Percentiles rank a stretch among this genome's conserved stretches.
Evolutionary conservation across 2,888 invertebrate species (phyloP).

Genomic region (Chironomus riparius): DNA sequence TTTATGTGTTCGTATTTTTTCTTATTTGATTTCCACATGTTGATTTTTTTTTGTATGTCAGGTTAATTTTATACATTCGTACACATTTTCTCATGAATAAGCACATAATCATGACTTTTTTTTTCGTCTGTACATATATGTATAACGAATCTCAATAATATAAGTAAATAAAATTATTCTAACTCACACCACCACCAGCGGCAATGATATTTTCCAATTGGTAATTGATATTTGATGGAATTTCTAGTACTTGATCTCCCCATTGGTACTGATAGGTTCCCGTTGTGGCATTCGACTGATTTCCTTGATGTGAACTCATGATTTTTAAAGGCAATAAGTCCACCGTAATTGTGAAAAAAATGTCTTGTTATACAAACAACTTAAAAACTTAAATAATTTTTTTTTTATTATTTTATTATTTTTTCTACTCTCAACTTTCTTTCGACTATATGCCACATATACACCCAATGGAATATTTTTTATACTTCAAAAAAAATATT

Average conservation of each 20-base stretch:
- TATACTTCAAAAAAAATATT: background rate
- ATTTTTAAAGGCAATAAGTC: background rate
- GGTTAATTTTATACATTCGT: background rate
- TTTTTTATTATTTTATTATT: background rate
- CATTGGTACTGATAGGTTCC: slow-evolving; percentile 19
- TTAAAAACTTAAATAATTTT: background rate
- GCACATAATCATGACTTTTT: background rate
- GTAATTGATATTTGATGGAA: slow-evolving; percentile 26
- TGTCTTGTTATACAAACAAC: background rate
- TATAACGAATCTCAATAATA: background rate
- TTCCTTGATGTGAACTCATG: slow-evolving; percentile 21
- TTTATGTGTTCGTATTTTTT: slow-evolving; percentile 12
- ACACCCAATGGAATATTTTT: slow-evolving; percentile 22
- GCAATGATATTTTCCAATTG: slow-evolving; percentile 26
- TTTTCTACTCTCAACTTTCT: slow-evolving; percentile 32
- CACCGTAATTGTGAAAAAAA: background rate
- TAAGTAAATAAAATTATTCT: background rate
- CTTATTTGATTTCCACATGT: slow-evolving; percentile 23
- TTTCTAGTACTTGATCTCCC: slow-evolving; percentile 24
- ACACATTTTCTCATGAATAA: background rate
- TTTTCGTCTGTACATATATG: background rate
- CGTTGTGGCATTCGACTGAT: slow-evolving; percentile 2
- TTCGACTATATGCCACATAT: slow-evolving; percentile 32
- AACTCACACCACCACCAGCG: slow-evolving; percentile 25
- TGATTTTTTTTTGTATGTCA: slow-evolving; percentile 19